These are phyloP conservation scores for Xiphophorus couchianus DNA, from an alignment of 2,113 vertebrate genomes.

Conservation along the genomic window DNA sequence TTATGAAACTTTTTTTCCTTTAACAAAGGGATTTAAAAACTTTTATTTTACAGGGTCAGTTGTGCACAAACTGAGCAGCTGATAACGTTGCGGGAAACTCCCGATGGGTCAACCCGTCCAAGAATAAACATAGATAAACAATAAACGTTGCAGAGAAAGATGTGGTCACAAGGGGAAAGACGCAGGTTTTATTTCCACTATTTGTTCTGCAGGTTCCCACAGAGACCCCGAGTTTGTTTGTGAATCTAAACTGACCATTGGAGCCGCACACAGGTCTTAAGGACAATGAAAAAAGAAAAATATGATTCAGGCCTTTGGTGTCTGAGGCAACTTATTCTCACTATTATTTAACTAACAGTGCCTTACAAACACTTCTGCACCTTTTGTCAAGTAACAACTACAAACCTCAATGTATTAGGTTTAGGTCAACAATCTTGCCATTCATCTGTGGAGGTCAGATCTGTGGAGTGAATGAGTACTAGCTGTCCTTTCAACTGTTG, in stretches of 20 bases:
- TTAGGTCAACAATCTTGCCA: background rate
- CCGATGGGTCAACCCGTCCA: slow-evolving; percentile 5
- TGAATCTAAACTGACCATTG: slow-evolving; percentile 30
- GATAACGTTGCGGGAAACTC: slow-evolving; percentile 15
- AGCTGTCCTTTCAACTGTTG: too few relatives aligned
- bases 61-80: slow-evolving; percentile 3
- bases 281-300: background rate
- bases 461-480: too few relatives aligned
- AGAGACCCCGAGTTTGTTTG: slow-evolving; percentile 35
- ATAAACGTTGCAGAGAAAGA: slow-evolving; percentile 48
- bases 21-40: background rate
- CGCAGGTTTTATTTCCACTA: slow-evolving; percentile 71
- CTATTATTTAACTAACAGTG: slow-evolving; percentile 62
- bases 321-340: slow-evolving; percentile 75
- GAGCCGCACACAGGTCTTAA: slow-evolving; percentile 42
- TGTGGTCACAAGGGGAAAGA: slow-evolving; percentile 61
- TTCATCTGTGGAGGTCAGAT: too few relatives aligned
- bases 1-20: background rate
- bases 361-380: background rate
- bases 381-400: background rate
- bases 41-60: background rate
- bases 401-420: background rate
- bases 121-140: slow-evolving; percentile 48
- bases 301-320: slow-evolving; percentile 15
- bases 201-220: slow-evolving; percentile 72